phyloP scores from a whole-genome alignment of 2,113 vertebrate species.

The Dryoscopus gambensis region DNA sequence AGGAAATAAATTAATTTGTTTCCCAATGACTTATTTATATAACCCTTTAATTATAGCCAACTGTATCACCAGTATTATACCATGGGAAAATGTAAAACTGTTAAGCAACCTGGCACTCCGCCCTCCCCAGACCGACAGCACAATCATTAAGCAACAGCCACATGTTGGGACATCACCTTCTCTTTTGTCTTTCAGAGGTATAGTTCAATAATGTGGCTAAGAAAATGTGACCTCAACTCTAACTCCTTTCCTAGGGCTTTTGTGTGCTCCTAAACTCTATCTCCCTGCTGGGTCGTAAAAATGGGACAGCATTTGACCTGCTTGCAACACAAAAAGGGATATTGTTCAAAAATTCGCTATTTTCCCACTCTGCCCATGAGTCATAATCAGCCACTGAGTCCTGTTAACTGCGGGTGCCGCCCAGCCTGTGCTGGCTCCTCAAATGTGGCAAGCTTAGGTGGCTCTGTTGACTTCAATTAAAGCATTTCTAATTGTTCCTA shows the following conservation, averaged over 20 bases:
- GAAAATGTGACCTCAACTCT: slow-evolving; percentile 48
- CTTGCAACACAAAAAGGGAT: slow-evolving; percentile 52
- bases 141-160: slow-evolving; percentile 67
- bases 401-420: not conserved
- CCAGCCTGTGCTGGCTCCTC: not conserved
- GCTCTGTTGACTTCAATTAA: not conserved
- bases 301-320: slow-evolving; percentile 1
- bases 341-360: slow-evolving; percentile 28
- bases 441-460: not conserved
- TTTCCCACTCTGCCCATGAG: slow-evolving; percentile 53
- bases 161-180: slow-evolving; percentile 69
- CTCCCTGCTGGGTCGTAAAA: not conserved
- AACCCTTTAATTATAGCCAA: slow-evolving; percentile 78
- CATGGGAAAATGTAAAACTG: slow-evolving; percentile 77
- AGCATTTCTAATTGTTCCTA: slow-evolving; percentile 37
- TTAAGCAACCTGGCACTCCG: slow-evolving; percentile 74
- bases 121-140: slow-evolving; percentile 72
- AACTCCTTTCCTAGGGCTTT: slow-evolving; percentile 25
- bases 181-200: slow-evolving; percentile 60
- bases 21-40: slow-evolving; percentile 76
- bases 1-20: slow-evolving; percentile 71
- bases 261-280: not conserved
- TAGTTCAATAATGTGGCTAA: slow-evolving; percentile 30
- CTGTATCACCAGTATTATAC: slow-evolving; percentile 65
- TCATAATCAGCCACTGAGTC: slow-evolving; percentile 55